Percentiles rank a stretch among this genome's conserved stretches.
phyloP scores from a whole-genome alignment of 2,888 invertebrate species.

The Acronicta aceris region DNA sequence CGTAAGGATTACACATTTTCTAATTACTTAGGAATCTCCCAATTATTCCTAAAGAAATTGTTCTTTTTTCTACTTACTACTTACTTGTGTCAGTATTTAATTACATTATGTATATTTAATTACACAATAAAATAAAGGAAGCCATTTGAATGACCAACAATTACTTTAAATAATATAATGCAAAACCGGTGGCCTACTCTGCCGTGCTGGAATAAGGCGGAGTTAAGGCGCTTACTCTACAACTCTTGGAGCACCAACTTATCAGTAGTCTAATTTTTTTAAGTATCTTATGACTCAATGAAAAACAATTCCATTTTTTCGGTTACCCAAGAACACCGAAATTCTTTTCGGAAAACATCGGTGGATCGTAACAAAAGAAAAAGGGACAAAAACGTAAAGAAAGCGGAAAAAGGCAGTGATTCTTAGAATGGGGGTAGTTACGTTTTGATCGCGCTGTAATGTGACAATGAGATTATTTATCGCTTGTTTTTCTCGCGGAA shows the following conservation, averaged over 20 bases:
- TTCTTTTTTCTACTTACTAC: too few species aligned
- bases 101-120: too few species aligned
- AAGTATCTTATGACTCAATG: background rate
- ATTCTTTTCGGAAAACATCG: constrained; percentile 20
- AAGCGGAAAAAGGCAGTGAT: constrained; percentile 37
- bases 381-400: constrained; percentile 29
- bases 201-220: too few species aligned
- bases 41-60: too few species aligned
- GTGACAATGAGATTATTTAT: constrained; percentile 43
- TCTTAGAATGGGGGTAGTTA: constrained; percentile 47
- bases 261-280: background rate
- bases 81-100: too few species aligned
- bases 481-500: constrained; percentile 28
- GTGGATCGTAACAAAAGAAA: constrained; percentile 35
- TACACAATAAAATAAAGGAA: too few species aligned
- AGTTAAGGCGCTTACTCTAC: background rate
- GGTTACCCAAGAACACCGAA: constrained; percentile 18
- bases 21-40: too few species aligned
- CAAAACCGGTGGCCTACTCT: too few species aligned
- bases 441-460: constrained; percentile 49
- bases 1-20: too few species aligned
- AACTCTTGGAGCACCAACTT: background rate
- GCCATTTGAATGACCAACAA: too few species aligned
- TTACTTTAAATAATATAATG: too few species aligned
- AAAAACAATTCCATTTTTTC: constrained; percentile 32